phyloP scores from a whole-genome alignment of 2,888 invertebrate species.

The Abrostola triplasia region DNA sequence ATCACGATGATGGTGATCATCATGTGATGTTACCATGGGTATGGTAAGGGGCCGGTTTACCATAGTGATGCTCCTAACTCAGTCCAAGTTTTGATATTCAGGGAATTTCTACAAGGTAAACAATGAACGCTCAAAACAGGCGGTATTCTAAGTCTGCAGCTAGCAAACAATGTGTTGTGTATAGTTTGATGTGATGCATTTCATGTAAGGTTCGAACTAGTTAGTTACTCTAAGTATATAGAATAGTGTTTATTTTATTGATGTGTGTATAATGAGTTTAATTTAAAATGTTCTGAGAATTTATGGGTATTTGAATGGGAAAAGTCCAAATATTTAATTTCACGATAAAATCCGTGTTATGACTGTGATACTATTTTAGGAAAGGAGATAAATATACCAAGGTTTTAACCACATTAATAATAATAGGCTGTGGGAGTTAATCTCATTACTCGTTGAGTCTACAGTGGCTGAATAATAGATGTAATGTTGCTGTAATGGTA shows the following conservation, averaged over 20 bases:
- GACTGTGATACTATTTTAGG: not conserved
- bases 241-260: not conserved
- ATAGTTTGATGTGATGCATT: not conserved
- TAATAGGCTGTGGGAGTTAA: not conserved
- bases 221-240: not conserved
- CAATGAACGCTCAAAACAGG: no score
- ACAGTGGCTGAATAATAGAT: no score
- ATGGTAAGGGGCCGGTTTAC: no score
- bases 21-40: no score
- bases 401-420: not conserved
- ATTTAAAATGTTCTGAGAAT: not conserved
- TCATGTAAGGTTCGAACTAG: not conserved
- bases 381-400: not conserved
- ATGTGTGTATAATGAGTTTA: not conserved
- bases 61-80: no score
- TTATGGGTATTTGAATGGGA: not conserved
- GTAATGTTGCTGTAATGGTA: no score
- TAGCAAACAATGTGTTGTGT: no score
- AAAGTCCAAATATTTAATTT: not conserved
- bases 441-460: not conserved
- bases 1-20: no score
- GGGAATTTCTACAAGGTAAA: no score
- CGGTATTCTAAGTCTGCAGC: no score
- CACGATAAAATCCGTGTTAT: slow-evolving; percentile 1
- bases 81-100: no score